Base-by-base conservation (phyloP, 2,888 invertebrate genomes). In the Caenorhabditis drosophilae region DNA sequence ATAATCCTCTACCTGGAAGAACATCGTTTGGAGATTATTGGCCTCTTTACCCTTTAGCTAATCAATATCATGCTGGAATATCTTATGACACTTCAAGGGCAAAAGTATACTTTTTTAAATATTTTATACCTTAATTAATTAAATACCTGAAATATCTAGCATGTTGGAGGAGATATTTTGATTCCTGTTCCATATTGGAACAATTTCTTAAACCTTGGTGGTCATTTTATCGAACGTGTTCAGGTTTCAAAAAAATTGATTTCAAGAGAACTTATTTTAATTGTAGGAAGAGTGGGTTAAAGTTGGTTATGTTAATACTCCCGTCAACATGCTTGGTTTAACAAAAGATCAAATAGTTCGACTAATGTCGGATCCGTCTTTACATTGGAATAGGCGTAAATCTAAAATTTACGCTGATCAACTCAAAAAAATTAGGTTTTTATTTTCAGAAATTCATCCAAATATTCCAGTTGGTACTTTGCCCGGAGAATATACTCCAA, bases 11-110 rank as follows among this genome's bases (percentile, higher is more conserved):
- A 26, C 70, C 70, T 22, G 70, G 70, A 16, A 51, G 70, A 38
- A 66, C 70, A 23, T 61, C 70, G 6, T 66, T 52, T 38, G 70
- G 70, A 7, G 70, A 71, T 50, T 71, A 71, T 50, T 71, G 70
- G 70, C 70, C 70, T 35, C 61, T 71, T 12, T 61, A 61, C 46
- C 70, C 70, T 15, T 54, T 71, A 50, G 59, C 62, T 12, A 71
- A 64, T 56, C 70, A 71, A 52, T 71, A 71, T 55, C 70, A 71
- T 38, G 45, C 62, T 46, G 47, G 60, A 31, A 54, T 67, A 27
- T 67, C 67, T 27, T 61, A 63, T 47, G 70, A 71, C 56, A 67
- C 70, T 34, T 67, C 67, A 18, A 50, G 40, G 38, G 60, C 57
- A 52, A 64, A 60, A 49, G 70, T 71, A 45, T 11, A 40, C 11